Percentiles rank a stretch among this genome's conserved stretches.
phyloP scores from a whole-genome alignment of 1,140 invertebrate species.

The Atta colombica region DNA sequence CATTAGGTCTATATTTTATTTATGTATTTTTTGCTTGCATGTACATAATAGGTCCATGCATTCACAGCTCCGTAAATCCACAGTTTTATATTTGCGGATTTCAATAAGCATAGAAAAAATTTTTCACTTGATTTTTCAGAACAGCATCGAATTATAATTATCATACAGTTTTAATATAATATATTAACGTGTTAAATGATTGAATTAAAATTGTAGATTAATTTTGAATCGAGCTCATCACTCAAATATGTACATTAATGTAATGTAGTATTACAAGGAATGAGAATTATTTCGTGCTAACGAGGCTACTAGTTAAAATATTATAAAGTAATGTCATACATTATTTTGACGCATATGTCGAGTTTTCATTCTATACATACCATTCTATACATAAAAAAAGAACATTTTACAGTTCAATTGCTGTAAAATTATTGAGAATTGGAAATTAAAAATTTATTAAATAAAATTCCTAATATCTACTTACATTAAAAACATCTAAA shows the following conservation, averaged over 20 bases:
- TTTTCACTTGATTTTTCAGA: not conserved
- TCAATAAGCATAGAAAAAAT: not conserved
- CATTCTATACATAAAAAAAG: not conserved
- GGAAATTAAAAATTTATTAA: slow-evolving; percentile 27
- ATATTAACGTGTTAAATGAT: not conserved
- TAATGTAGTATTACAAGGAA: not conserved
- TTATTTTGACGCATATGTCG: not conserved
- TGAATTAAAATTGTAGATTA: not conserved
- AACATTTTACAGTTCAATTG: not conserved
- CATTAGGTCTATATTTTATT: not conserved
- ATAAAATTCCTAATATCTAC: slow-evolving; percentile 8
- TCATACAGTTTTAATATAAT: not conserved
- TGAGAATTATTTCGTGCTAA: not conserved
- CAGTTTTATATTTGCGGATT: not conserved
- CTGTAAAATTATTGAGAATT: not conserved
- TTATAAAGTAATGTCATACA: not conserved
- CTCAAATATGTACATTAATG: not conserved
- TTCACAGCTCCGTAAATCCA: not conserved
- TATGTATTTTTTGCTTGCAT: not conserved
- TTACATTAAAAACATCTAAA: not conserved
- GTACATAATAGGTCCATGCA: not conserved
- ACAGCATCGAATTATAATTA: not conserved
- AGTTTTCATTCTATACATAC: not conserved
- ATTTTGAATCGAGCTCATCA: not conserved
- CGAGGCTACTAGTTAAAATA: not conserved